Evolutionary conservation across 2,113 vertebrate species (phyloP).

Genomic region (Cyphomyrus plagiostoma): DNA sequence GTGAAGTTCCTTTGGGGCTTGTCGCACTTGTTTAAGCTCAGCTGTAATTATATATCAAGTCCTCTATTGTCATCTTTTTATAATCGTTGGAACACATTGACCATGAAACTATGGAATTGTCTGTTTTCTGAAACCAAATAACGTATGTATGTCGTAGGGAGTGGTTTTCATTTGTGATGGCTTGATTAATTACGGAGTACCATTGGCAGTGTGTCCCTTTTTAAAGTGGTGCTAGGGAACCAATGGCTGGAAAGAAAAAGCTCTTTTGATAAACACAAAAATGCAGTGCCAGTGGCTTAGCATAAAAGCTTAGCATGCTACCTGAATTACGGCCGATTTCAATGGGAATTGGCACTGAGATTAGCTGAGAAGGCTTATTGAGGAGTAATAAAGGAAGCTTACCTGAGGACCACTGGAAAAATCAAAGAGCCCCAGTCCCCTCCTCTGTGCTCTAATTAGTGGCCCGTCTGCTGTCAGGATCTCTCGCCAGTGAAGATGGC

Average conservation of each 20-base stretch:
- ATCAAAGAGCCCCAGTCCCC: neutral
- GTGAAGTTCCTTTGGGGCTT: neutral
- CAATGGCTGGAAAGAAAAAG: neutral
- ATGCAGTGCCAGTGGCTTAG: neutral
- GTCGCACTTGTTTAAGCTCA: slow-evolving; percentile 1
- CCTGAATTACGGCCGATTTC: neutral
- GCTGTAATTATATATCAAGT: slow-evolving; percentile 1
- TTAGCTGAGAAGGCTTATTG: neutral
- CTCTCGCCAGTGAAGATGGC: neutral
- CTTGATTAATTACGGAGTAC: neutral
- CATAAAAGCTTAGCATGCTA: neutral
- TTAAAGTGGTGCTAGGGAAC: neutral
- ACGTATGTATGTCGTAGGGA: neutral
- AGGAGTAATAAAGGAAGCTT: neutral
- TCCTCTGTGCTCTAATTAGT: neutral
- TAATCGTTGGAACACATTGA: slow-evolving; percentile 8
- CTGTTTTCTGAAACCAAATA: neutral
- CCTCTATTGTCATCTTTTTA: neutral
- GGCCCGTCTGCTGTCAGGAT: neutral
- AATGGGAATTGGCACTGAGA: neutral
- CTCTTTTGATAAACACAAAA: neutral
- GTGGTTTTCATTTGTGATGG: neutral
- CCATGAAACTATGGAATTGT: neutral
- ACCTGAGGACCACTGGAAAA: slow-evolving; percentile 5
- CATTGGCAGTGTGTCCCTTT: neutral